phyloP scores from a whole-genome alignment of 2,888 invertebrate genomes.

The Ochropacha duplaris region DNA sequence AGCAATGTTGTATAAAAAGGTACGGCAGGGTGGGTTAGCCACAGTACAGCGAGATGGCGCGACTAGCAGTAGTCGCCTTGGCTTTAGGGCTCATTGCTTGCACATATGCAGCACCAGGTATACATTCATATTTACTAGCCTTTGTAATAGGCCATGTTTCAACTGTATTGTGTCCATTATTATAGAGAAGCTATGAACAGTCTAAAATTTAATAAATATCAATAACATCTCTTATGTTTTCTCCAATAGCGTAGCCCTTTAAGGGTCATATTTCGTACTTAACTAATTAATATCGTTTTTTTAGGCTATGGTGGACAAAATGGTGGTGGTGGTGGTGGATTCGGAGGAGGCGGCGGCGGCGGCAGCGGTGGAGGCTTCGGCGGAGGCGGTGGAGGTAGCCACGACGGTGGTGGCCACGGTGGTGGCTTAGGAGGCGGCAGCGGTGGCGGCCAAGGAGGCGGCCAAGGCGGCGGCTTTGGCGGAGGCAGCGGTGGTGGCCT shows the following conservation, averaged over 20 bases:
- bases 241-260: too few relatives aligned
- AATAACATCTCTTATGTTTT: not conserved
- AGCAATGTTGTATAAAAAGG: constrained; percentile 58
- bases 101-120: constrained; percentile 65
- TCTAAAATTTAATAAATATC: too few relatives aligned
- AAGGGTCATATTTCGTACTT: not conserved
- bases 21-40: constrained; percentile 16
- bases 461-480: constrained; percentile 22
- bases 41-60: constrained; percentile 60
- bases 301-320: constrained; percentile 6
- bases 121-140: not conserved
- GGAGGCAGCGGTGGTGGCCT: constrained; percentile 32
- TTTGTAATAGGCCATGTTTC: not conserved
- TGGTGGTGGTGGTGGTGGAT: constrained; percentile 30
- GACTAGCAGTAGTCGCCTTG: constrained; percentile 54
- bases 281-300: not conserved
- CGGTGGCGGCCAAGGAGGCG: constrained; percentile 14
- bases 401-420: constrained; percentile 10
- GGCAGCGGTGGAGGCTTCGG: constrained; percentile 34
- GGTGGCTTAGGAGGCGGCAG: constrained; percentile 34
- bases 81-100: constrained; percentile 63
- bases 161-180: not conserved
- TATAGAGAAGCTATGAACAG: too few relatives aligned
- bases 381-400: constrained; percentile 13
- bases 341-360: constrained; percentile 38